Percentiles rank a stretch among this genome's conserved stretches.
Conservation (phyloP, 1,140 invertebrate genomes). For the Steinernema khuongi region DNA sequence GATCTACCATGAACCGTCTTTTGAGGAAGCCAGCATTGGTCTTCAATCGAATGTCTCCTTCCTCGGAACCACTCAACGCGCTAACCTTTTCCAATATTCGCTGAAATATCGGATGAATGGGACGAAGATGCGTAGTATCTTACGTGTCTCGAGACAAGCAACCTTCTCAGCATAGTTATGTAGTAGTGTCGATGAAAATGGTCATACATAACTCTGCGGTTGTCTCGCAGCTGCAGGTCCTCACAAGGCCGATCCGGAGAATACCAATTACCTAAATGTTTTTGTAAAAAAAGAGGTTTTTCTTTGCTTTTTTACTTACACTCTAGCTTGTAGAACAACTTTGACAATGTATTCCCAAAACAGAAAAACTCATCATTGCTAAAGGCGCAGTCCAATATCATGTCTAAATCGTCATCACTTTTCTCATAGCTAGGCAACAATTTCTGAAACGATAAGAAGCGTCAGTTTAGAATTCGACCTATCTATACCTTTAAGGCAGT, state of each 20-base stretch:
- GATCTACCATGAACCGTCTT: background rate
- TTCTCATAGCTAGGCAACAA: background rate
- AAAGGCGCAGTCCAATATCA: background rate
- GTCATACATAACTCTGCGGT: background rate
- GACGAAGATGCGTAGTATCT: no score
- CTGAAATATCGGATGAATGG: no score
- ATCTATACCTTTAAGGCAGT: slow-evolving; percentile 4
- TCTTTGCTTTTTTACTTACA: background rate
- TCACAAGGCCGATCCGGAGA: background rate
- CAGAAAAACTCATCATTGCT: background rate
- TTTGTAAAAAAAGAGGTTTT: background rate
- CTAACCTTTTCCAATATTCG: background rate
- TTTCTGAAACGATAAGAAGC: background rate
- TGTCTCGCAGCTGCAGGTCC: background rate
- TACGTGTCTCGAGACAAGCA: slow-evolving; percentile 6
- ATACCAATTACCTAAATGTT: slow-evolving; percentile 4
- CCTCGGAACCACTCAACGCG: background rate
- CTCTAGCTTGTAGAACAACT: background rate
- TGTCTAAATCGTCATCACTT: background rate
- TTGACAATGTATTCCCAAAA: background rate
- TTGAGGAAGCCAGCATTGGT: background rate
- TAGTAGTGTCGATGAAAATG: background rate
- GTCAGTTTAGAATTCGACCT: background rate
- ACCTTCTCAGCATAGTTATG: background rate
- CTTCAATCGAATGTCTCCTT: background rate